phyloP scores from a whole-genome alignment of 2,113 vertebrate genomes.

The Heliornis fulica region DNA sequence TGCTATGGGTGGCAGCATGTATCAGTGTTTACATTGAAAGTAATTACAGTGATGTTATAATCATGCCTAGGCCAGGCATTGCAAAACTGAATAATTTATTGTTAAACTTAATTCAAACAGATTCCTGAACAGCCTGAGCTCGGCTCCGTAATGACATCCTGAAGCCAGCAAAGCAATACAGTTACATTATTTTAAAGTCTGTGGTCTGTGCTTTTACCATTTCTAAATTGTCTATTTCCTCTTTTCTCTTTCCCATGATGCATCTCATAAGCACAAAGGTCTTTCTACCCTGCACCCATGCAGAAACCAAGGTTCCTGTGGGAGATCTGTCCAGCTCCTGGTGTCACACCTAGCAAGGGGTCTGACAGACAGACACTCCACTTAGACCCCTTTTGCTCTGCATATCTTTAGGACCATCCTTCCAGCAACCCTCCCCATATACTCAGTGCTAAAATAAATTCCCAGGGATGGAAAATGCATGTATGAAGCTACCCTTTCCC shows the following conservation, averaged over 20 bases:
- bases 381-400: neutral
- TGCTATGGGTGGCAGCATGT: neutral
- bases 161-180: neutral
- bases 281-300: neutral
- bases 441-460: neutral
- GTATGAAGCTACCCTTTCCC: neutral
- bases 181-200: neutral
- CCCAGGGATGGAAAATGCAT: neutral
- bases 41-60: neutral
- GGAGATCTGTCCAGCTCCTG: neutral
- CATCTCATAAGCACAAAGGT: neutral
- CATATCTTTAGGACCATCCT: neutral
- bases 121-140: neutral
- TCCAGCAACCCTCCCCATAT: neutral
- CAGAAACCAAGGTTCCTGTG: neutral
- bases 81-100: constrained; percentile 17
- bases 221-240: neutral
- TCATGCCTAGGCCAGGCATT: neutral
- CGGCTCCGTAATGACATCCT: neutral
- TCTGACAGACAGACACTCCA: neutral
- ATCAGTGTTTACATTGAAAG: neutral
- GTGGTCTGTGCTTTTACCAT: neutral
- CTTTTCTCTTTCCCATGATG: neutral
- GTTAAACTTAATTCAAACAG: neutral
- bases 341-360: accelerated